A percentile compares a stretch with the other conserved stretches of the same genome.
These are phyloP conservation scores for Glareola pratincola DNA, from an alignment of 2,113 vertebrate genomes.

Conservation along the genomic window DNA sequence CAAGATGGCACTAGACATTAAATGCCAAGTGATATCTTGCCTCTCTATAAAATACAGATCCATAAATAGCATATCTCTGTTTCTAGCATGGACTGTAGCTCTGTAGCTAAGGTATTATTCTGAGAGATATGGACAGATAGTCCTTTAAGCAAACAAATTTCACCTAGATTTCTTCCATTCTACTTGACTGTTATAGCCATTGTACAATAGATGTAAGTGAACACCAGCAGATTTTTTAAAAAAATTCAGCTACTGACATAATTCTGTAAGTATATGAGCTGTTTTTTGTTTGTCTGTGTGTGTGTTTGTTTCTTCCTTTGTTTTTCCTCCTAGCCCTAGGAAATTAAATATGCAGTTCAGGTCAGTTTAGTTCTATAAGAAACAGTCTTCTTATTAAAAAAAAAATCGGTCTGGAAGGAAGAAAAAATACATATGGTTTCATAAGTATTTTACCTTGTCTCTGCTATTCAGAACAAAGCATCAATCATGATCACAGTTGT, in stretches of 20 bases:
- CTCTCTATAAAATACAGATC: not conserved
- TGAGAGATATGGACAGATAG: not conserved
- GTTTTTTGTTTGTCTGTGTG: fast-evolving
- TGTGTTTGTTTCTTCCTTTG: not conserved
- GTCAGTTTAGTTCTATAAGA: not conserved
- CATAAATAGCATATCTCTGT: not conserved
- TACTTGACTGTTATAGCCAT: not conserved
- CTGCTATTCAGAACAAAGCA: not conserved
- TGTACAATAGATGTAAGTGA: not conserved
- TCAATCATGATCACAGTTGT: not conserved
- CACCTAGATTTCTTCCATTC: not conserved
- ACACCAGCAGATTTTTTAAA: not conserved
- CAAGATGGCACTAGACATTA: not conserved
- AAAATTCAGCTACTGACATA: not conserved
- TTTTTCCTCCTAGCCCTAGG: not conserved
- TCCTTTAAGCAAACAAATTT: not conserved
- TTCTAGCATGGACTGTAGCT: not conserved
- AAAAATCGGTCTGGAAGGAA: not conserved
- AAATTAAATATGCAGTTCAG: not conserved
- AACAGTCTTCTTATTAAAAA: not conserved
- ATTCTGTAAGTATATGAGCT: not conserved
- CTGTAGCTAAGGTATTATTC: not conserved
- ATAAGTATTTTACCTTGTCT: not conserved
- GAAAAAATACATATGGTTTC: not conserved
- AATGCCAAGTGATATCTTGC: not conserved